Percentiles rank a stretch among this genome's conserved stretches.
phyloP scores from a whole-genome alignment of 1,140 invertebrate genomes.

The Sycophila sp. region DNA sequence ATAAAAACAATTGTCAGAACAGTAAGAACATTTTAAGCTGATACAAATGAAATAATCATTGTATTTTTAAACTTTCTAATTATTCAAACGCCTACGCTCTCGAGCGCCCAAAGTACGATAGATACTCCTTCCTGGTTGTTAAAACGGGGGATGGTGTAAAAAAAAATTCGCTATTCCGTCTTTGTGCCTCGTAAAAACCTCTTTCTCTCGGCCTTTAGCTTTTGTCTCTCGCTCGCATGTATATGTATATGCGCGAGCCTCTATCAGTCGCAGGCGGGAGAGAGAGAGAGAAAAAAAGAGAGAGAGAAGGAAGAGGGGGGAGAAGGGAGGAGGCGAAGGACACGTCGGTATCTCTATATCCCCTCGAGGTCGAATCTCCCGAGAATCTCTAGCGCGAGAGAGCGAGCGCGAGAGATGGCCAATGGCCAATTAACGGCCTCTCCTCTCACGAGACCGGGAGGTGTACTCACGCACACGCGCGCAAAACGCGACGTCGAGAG shows the following conservation, averaged over 20 bases:
- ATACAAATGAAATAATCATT: no score
- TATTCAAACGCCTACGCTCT: no score
- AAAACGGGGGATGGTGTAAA: no score
- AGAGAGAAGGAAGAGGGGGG: conserved; percentile 7
- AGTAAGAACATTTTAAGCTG: no score
- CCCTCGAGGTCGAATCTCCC: conserved; percentile 35
- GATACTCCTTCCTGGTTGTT: no score
- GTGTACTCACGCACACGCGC: background rate
- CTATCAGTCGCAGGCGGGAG: background rate
- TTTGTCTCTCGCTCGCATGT: background rate
- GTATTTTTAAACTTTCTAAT: no score
- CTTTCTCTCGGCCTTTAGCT: background rate
- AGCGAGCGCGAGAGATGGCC: conserved; percentile 23
- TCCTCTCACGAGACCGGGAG: background rate
- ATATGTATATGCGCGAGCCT: no score
- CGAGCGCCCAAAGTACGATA: no score
- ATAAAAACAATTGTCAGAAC: no score
- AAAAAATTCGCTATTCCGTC: no score
- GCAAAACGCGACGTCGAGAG: background rate
- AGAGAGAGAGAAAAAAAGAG: background rate
- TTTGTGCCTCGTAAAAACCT: background rate
- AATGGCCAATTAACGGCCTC: conserved; percentile 31
- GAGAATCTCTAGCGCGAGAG: conserved; percentile 27
- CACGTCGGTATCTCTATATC: conserved; percentile 22
- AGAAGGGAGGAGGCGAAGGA: conserved; percentile 15